These are phyloP conservation scores for Bubo blakistoni DNA, from an alignment of 2,113 vertebrate genomes.

Conservation along the genomic window DNA sequence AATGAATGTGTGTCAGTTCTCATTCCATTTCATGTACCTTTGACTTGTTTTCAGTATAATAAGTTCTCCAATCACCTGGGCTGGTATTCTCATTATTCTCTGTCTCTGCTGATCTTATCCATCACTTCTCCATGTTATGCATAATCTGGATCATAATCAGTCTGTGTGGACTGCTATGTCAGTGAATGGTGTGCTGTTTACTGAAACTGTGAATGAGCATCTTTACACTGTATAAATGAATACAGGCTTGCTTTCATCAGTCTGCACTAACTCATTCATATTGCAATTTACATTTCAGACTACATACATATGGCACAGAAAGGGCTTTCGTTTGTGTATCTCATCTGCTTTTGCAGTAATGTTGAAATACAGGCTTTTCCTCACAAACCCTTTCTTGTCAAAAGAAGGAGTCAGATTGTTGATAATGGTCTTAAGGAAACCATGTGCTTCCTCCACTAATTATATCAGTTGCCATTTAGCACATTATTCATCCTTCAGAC, in stretches of 20 bases:
- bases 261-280: background rate
- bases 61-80: background rate
- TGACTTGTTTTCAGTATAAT: background rate
- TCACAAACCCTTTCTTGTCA: background rate
- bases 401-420: background rate
- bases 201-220: background rate
- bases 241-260: background rate
- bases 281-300: background rate
- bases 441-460: background rate
- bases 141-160: background rate
- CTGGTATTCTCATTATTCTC: background rate
- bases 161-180: background rate
- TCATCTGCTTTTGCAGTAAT: background rate
- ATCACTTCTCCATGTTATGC: background rate
- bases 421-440: background rate
- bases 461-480: background rate
- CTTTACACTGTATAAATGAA: background rate
- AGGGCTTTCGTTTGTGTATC: background rate
- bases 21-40: background rate
- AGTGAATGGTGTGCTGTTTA: background rate
- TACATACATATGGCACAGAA: background rate
- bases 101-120: background rate
- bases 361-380: background rate
- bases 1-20: background rate
- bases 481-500: background rate